Evolutionary conservation across 2,797 vertebrate genomes (phyloP), one percentile per base, ranked within the genome.

Genomic region (Peromyscus nudipes): DNA sequence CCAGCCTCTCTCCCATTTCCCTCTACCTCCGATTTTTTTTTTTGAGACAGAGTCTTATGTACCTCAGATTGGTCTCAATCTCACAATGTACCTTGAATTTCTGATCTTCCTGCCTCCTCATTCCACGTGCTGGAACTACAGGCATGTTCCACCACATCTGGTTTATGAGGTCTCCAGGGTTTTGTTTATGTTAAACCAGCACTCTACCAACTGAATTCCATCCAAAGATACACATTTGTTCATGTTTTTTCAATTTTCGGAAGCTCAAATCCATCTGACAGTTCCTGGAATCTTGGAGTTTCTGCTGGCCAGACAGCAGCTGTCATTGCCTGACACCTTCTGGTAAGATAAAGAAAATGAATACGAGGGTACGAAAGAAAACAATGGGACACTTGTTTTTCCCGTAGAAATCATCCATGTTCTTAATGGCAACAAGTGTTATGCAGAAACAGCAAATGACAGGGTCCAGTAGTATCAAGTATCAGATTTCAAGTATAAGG

Each of bases 261-360:
- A 95, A 96, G 64, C 62, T 23, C 2, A 21, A 7, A 46, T 21
- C 14, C 73, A 60, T 85, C 57, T 67, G 85, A 43, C 21, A 84
- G 65, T 79, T 80, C 71, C 80, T 64, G 75, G 57, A 87, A 60
- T 89, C 60, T 94, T 87, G 52, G 40, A 31, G 6, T 43, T 86
- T n/a, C 89, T 64, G 37, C 85, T 4, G 3, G 55, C 37, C 37
- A 29, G 62, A 62, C 76, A 29, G 80, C 29, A 60, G 83, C 57
- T 97, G 92, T 95, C 96, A 46, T 84, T 85, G 96, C 62, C 96
- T 98, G 97, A 90, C 96, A 97, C 93, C 96, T 96, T 90, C 92
- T 98, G 97, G 97, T 96, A 84, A 96, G 40, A 95, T 57, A 11
- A 62, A 46, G 92, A 65, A 98, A 97, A 91, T 64, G 34, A 21